Evolutionary conservation across 2,797 vertebrate genomes (phyloP), one percentile per base, ranked within the genome.

Genomic region (Amphiprion clarkii): DNA sequence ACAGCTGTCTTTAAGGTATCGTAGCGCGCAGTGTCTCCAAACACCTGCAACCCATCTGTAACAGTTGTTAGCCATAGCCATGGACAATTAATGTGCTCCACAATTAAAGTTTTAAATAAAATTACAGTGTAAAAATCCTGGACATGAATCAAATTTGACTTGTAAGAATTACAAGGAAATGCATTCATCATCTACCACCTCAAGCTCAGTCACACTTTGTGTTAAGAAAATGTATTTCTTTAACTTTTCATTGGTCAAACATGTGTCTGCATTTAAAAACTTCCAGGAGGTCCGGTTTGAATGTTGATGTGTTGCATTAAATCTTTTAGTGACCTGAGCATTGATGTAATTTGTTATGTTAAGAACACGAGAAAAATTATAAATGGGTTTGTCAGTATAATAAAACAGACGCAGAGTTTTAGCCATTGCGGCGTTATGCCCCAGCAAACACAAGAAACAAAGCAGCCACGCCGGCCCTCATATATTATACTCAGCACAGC

Each of bases 341-440:
- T 59, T 83, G 69, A 83, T 67, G 66, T 79, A 8, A 84, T 83
- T 67, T 89, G 64, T 85, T 83, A 63, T 65, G 44, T 46, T 66
- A 33, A 52, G 46, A 86, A 78, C 59, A 4, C 11, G 42, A 78
- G 68, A 3, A 40, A 61, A 65, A 74, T 84, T 76, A 62, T 60
- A 57, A 80, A 76, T 67, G 39, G 54, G 52, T 87, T 88, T 80
- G 62, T 83, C 69, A 65, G 27, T 16, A 12, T 60, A 65, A 79
- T 65, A 63, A 82, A 88, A 81, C 70, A 69, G 68, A 79, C 17
- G 25, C 40, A 40, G 61, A 70, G 64, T 61, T 83, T 66, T 46
- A 53, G 46, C 63, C 63, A 14, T 51, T 57, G 51, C 23, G 6
- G 36, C 31, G 64, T 71, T 44, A 29, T 67, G 52, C 66, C 21